Evolutionary conservation across 2,113 vertebrate species (phyloP).

Genomic region (Ictalurus punctatus): DNA sequence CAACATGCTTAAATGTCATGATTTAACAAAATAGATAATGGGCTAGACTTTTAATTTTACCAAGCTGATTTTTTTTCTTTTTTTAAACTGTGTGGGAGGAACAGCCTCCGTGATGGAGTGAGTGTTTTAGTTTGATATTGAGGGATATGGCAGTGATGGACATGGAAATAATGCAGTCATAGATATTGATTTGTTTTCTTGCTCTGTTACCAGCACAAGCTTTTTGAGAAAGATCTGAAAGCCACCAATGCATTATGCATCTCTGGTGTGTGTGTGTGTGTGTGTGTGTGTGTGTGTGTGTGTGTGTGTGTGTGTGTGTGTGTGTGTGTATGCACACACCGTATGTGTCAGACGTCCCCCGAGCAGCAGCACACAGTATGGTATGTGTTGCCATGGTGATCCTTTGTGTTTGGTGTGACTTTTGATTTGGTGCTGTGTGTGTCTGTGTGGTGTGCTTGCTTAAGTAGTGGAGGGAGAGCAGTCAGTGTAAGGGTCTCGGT

Average conservation of each 20-base stretch:
- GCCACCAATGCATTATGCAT: background rate
- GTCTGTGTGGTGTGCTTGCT: slow-evolving; percentile 12
- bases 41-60: background rate
- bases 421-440: background rate
- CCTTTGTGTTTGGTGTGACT: slow-evolving; percentile 1
- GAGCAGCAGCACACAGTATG: background rate
- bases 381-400: slow-evolving; percentile 14
- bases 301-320: slow-evolving; percentile 3
- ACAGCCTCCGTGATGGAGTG: background rate
- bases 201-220: background rate
- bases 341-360: slow-evolving; percentile 3
- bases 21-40: background rate
- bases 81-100: background rate
- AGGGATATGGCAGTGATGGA: background rate
- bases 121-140: background rate
- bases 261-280: background rate
- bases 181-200: background rate
- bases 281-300: background rate
- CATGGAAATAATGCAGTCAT: background rate
- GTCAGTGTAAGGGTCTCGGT: background rate
- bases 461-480: slow-evolving; percentile 14
- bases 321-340: background rate
- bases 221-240: background rate
- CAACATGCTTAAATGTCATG: slow-evolving; percentile 4
- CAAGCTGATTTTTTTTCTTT: background rate